Evolutionary conservation across 37 sponge, comb jelly and placozoan species (phyloP), one percentile per base, ranked within the genome.

Genomic region (Axinella damicornis): DNA sequence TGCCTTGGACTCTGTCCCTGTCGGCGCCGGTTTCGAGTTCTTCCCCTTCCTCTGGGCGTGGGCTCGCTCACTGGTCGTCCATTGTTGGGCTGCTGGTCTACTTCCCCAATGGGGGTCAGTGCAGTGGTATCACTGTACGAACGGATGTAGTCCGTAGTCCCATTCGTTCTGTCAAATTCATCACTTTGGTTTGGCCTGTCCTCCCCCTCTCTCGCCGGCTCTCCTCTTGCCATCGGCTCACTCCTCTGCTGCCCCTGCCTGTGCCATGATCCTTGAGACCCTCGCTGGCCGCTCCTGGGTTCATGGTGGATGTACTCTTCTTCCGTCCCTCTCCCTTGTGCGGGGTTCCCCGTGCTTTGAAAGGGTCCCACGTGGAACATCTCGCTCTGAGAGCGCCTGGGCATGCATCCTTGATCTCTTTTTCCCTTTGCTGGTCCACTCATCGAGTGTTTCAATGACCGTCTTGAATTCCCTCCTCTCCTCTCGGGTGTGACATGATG

Each of bases 311-410:
- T 46, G 9, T 12, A 46, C 46, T 46, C 9, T 4, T 12, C 6
- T 46, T 46, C 9, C 46, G 4, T 46, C 46, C 9, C 46, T 12
- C 32, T 24, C 2, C 27, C n/a, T n/a, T n/a, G n/a, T n/a, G n/a
- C n/a, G n/a, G n/a, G n/a, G n/a, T n/a, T n/a, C n/a, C n/a, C n/a
- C n/a, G n/a, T n/a, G n/a, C n/a, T n/a, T 31, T 30, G 28, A 19
- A 30, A 30, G 33, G 68, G 9, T 61, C 13, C 63, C 12, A 22
- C n/a, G 2, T 5, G 27, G 63, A 27, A 61, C 27, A 14, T 5
- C 63, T 61, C 63, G 33, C 68, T 67, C 14, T 67, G 19, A 31
- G 28, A 67, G 33, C 68, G 68, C 19, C 68, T 31, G 28, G 68
- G 28, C 33, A 30, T 34, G 2, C 4, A 5, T 67, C 32, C 33